Evolutionary conservation across 2,888 invertebrate species (phyloP), one percentile per base, ranked within the genome.

Genomic region (Itoplectis maculator): DNA sequence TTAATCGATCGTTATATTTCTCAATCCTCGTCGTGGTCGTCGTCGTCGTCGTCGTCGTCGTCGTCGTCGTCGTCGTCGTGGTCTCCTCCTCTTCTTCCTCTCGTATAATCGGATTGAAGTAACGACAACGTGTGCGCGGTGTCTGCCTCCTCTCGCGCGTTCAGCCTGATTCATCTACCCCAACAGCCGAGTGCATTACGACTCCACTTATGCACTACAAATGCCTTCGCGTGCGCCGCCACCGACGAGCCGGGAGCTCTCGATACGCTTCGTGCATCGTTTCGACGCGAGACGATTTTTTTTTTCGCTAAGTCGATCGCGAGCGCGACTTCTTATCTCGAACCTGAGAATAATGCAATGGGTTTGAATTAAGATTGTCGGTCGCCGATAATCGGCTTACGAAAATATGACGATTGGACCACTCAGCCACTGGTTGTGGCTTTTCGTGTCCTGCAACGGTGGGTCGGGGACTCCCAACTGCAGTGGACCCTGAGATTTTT

Each of bases 1-100:
- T 85, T 80, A 85, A 85, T 85, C 82, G 82, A 85, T 82, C 81
- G 84, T 82, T 81, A 82, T 82, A 85, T 84, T 81, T 85, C 84
- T 85, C 82, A 84, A 85, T 84, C 83, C 76, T 75, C 70, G 61
- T 61, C 42, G 37, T 69, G n/a, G n/a, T n/a, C n/a, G n/a, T n/a
- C n/a, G n/a, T n/a, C n/a, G n/a, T n/a, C n/a, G n/a, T n/a, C n/a
- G n/a, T n/a, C n/a, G n/a, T n/a, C n/a, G n/a, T n/a, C n/a, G n/a
- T n/a, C n/a, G n/a, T n/a, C n/a, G n/a, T n/a, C n/a, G n/a, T n/a
- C n/a, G n/a, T n/a, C n/a, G n/a, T n/a, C n/a, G n/a, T n/a, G n/a
- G n/a, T n/a, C n/a, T n/a, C n/a, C n/a, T n/a, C 37, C 13, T 23
- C 54, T 23, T 54, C 49, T 2, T n/a, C 42, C 59, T 77, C 47